A percentile compares a stretch with the other conserved stretches of the same genome.
phyloP scores from a whole-genome alignment of 2,888 invertebrate species.

The Polymixis lichenea region DNA sequence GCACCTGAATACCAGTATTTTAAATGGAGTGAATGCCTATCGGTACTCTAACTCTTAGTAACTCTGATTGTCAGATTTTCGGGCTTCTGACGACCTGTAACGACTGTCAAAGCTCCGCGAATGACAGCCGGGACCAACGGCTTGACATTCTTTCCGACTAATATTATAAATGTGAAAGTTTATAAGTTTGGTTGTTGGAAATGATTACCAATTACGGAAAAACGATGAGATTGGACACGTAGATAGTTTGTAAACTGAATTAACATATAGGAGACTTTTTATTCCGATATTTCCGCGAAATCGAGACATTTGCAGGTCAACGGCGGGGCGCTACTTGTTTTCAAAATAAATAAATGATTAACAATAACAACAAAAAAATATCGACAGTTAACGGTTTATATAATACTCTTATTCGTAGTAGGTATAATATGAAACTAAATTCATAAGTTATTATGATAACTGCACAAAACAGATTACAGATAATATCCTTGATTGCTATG shows the following conservation, averaged over 20 bases:
- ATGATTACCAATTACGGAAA: not conserved
- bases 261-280: not conserved
- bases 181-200: not conserved
- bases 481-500: not conserved
- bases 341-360: not conserved
- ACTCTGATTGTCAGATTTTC: too few species aligned
- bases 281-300: not conserved
- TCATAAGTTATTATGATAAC: not conserved
- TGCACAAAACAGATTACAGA: not conserved
- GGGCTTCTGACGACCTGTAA: too few species aligned
- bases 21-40: too few species aligned
- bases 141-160: too few species aligned
- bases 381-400: too few species aligned
- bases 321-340: not conserved
- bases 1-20: too few species aligned
- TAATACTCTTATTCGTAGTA: not conserved
- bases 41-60: too few species aligned
- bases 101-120: too few species aligned
- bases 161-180: too few species aligned
- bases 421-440: not conserved
- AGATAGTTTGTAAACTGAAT: not conserved
- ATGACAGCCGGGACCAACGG: too few species aligned
- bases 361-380: not conserved
- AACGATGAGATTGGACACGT: not conserved
- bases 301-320: not conserved